Evolutionary conservation across 2,888 invertebrate genomes (phyloP), one percentile per base, ranked within the genome.

Genomic region (Megalurothrips usitatus): DNA sequence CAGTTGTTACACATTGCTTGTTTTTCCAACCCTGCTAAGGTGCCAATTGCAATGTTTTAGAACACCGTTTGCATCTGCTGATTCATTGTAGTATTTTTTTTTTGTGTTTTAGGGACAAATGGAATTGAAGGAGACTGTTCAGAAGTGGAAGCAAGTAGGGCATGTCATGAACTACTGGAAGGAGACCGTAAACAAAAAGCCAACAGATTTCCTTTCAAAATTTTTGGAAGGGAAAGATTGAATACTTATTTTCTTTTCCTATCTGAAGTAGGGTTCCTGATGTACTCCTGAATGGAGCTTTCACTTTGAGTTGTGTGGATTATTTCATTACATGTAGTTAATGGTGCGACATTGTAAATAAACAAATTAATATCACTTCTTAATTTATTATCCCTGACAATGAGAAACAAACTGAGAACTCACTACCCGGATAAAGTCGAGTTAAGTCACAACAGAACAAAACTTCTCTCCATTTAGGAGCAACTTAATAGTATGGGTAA

Each of bases 121-220:
- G 96, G 97, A 98, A 85, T 89, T 98, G 34, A 93, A 94, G 86
- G 98, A 98, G 89, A 90, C 93, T 0, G 93, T 93, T 0, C 91
- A 94, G 83, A 90, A 92, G 81, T 98, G 97, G 96, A 97, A 97
- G 87, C 96, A 96, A 85, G 94, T 94, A 84, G 92, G 93, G 17
- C 94, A 96, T 86, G 87, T 98, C 43, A 97, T 98, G 97, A 86
- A 89, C 81, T 96, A 92, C 86, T 98, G 96, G 89, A 93, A 94
- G 86, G 95, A 96, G 80, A 94, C 95, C 0, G 90, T 91, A 81
- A 94, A 96, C 84, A 92, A 93, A 1, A 96, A 95, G 87, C 96
- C 97, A 34, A 92, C 92, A 85, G 96, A 96, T 89, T 98, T 98
- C 87, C 89, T 98, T 47, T 94, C 95, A 0, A 97, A 97, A 88